Base-by-base conservation (phyloP, 2,888 invertebrate genomes). In the Bursaphelenchus okinawaensis region DNA sequence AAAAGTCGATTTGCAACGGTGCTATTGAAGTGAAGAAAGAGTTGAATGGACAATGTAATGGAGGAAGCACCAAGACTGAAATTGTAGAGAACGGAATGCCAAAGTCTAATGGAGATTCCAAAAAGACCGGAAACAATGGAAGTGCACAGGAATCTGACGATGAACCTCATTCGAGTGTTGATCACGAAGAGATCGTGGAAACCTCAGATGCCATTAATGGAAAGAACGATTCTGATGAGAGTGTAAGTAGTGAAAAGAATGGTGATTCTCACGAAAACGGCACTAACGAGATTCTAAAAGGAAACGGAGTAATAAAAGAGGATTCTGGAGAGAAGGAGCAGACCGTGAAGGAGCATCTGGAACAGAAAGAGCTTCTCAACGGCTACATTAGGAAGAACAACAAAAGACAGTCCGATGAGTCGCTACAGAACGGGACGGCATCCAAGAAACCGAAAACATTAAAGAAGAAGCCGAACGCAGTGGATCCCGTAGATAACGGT, bases 381-480 rank as follows among this genome's bases (percentile, higher is more conserved):
- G 56, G 28, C 12, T 16, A n/a, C 12, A 24, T 24, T 19, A 24
- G 19, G 24, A 24, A 54, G 19, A 12, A 40, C 40, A 54, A 54
- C 54, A 24, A 54, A 54, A 9, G 24, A 19, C 54, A 12, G 12
- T 20, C 22, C n/a, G 54, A 54, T 20, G 54, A 54, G 22, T 16
- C 4, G 7, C 54, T 20, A 12, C 40, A 40, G 40, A 40, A 40
- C 40, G 40, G 40, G n/a, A 40, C 40, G 8, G 16, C 60, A 1
- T 7, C 52, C 52, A 59, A 59, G 23, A 59, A 52, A 29, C 27
- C 12, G 16, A 60, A 62, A 22, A 29, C 55, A 8, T 6, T 4
- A 6, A 40, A 22, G 22, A 62, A 62, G 27, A 62, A 62, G 62
- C 9, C 63, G 12, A 22, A 52, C 9, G 65, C 29, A 22, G 22